phyloP scores from a whole-genome alignment of 1,140 invertebrate species.

The Maniola jurtina region DNA sequence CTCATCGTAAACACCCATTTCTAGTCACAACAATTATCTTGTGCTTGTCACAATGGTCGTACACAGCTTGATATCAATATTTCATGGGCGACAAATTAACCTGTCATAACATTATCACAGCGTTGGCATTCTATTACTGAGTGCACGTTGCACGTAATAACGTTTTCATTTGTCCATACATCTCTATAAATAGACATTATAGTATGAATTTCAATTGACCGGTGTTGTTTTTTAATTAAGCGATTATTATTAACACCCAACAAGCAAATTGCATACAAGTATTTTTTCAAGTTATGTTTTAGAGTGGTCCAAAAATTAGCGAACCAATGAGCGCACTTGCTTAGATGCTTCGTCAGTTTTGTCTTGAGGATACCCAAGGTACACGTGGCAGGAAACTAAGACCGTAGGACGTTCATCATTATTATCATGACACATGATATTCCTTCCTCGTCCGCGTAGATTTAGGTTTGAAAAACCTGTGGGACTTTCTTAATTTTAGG shows the following conservation, averaged over 20 bases:
- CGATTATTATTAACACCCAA: neutral
- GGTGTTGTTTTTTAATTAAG: neutral
- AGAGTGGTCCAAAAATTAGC: no score
- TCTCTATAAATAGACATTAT: neutral
- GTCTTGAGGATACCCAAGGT: no score
- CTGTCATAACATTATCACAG: conserved; percentile 12
- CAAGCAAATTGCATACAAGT: no score
- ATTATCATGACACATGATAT: no score
- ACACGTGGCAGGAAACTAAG: no score
- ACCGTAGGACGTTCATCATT: no score
- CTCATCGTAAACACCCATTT: neutral
- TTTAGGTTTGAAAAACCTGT: no score
- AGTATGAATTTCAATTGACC: neutral
- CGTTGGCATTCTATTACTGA: conserved; percentile 7
- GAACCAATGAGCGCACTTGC: no score
- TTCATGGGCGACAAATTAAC: conserved; percentile 10
- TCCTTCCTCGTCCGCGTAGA: no score
- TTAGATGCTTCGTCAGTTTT: no score
- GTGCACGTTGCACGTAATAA: conserved; percentile 1
- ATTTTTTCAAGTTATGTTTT: no score
- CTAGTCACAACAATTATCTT: neutral
- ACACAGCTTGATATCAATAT: conserved; percentile 9
- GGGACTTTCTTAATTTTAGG: no score
- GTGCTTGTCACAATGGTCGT: conserved; percentile 8
- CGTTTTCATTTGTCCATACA: conserved; percentile 5